Base-by-base conservation (phyloP, 1,140 invertebrate genomes). In the Leptinotarsa defecta region DNA sequence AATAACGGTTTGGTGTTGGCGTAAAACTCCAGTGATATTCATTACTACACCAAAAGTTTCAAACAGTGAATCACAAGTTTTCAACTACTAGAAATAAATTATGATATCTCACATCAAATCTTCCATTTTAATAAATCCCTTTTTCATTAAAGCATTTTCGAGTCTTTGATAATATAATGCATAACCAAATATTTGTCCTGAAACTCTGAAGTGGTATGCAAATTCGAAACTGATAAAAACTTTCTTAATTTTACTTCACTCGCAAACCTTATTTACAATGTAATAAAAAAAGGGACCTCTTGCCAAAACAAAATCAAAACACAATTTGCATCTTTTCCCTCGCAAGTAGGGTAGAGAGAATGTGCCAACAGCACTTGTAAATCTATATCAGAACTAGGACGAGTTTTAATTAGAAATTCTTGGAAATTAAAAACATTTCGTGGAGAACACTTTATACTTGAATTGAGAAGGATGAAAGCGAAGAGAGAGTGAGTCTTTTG, bases 151-250 rank as follows among this genome's bases (percentile, higher is more conserved):
- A 19, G 65, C 3, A 68, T 43, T 68, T 11, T 68, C 65, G 65
- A 17, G 24, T 68, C 65, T 68, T 57, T 57, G n/a, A 57, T 57
- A 57, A 65, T 65, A 19, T 24, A 65, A 65, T 43, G 24, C 34
- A n/a, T n/a, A 43, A 68, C 11, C 67, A 43, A 68, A 68, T 68
- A 68, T 68, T 68, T 68, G 67, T 43, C 22, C 27, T 13, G 64
- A 22, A 67, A 68, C 43, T 34, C 67, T 43, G 43, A 48, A 68
- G 15, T 19, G 34, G 19, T 19, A 68, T 68, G 67, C 43, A 68
- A 68, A 68, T 68, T 68, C n/a, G 19, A 48, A 48, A 48, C 67
- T 65, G 67, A 68, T 68, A 68, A 68, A 68, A 68, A 68, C 67
- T 68, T 68, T 48, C 24, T 68, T 68, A 68, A 68, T 68, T 68